phyloP scores from a whole-genome alignment of 2,797 vertebrate species.

The Callimico goeldii region DNA sequence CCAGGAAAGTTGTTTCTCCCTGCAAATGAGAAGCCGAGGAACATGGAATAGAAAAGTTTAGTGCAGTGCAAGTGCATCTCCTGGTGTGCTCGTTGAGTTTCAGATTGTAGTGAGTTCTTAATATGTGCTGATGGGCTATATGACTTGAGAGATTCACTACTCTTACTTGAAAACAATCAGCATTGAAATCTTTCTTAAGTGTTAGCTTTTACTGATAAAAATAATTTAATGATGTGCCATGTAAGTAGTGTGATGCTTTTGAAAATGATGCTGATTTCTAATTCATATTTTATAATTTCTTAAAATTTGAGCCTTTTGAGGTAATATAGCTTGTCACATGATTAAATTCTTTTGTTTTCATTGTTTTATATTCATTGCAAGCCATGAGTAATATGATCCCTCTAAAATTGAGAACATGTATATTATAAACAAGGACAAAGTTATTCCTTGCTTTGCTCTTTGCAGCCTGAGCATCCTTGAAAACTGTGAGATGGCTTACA shows the following conservation, averaged over 20 bases:
- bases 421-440: neutral
- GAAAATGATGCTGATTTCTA: neutral
- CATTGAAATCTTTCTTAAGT: neutral
- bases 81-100: neutral
- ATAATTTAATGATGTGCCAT: neutral
- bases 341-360: neutral
- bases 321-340: neutral
- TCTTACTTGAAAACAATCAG: neutral
- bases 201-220: neutral
- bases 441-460: neutral
- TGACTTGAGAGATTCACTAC: neutral
- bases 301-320: neutral
- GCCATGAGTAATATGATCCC: neutral
- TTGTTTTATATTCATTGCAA: neutral
- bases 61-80: neutral
- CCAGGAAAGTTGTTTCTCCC: constrained; percentile 2
- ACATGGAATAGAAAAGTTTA: neutral
- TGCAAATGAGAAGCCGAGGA: neutral
- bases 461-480: neutral
- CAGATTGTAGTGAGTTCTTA: neutral
- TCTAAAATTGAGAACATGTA: neutral
- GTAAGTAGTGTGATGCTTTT: neutral
- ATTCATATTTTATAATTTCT: neutral
- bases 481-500: neutral
- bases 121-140: fast-evolving